A percentile compares a stretch with the other conserved stretches of the same genome.
phyloP scores from a whole-genome alignment of 2,113 vertebrate genomes.

The Todiramphus saurophagus region DNA sequence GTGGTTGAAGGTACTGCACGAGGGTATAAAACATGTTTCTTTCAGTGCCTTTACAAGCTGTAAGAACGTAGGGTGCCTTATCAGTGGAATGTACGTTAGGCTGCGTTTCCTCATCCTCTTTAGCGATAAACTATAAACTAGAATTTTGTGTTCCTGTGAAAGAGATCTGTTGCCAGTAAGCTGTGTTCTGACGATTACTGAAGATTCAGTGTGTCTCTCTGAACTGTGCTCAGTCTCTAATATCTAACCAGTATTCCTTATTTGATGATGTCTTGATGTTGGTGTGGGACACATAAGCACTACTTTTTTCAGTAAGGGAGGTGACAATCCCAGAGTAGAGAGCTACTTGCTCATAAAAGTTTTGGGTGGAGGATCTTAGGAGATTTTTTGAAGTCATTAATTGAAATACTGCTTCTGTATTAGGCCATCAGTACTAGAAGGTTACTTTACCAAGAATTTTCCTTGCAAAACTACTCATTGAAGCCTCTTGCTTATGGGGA shows the following conservation, averaged over 20 bases:
- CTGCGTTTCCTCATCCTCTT: background rate
- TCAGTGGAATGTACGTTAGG: background rate
- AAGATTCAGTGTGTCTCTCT: background rate
- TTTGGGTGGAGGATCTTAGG: background rate
- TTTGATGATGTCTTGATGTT: constrained; percentile 21
- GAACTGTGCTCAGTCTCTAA: background rate
- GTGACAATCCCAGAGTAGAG: background rate
- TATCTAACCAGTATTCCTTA: background rate
- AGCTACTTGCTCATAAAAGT: background rate
- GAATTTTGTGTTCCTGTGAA: constrained; percentile 4
- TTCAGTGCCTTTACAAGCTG: background rate
- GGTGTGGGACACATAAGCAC: background rate
- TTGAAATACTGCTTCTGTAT: background rate
- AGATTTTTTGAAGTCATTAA: background rate
- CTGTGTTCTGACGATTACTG: background rate
- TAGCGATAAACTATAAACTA: background rate
- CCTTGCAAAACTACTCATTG: background rate
- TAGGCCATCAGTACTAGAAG: background rate
- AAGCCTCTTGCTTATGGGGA: background rate
- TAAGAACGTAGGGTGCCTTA: background rate
- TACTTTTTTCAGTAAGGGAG: background rate
- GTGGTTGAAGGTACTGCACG: background rate
- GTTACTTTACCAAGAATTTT: background rate
- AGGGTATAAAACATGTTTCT: background rate
- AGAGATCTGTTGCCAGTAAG: background rate